Evolutionary conservation across 2,888 invertebrate genomes (phyloP), one percentile per base, ranked within the genome.

Genomic region (Sclerodermus sp.): DNA sequence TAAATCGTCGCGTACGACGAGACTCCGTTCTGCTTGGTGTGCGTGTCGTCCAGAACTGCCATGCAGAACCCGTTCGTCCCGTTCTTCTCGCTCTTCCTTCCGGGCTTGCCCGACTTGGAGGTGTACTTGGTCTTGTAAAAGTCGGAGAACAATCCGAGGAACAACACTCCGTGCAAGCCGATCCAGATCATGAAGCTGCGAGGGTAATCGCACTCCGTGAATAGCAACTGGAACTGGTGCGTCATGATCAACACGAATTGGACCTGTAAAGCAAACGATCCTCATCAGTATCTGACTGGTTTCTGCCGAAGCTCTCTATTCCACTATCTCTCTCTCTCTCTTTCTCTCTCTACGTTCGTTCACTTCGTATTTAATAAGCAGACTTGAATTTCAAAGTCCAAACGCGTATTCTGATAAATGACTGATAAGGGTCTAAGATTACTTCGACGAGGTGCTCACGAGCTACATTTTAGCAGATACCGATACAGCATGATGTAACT

Each of bases 151-250:
- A 97, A 85, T 80, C 93, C 89, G 60, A 96, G 85, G 85, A 97
- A 97, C 76, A 96, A 84, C 68, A 96, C 84, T 51, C 96, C 96
- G 80, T 96, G 96, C 66, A 93, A 83, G 40, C 93, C 93, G 77
- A 97, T 96, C 94, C 94, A 96, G 73, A 91, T 85, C 84, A 93
- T 92, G 81, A 93, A 93, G 51, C 87, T 86, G 68, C 89, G 87
- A 6, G 96, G 96, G 81, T 96, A 96, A 76, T 92, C 87, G 80
- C 96, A 96, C 55, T 93, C 91, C 60, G 87, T 87, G 84, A 93
- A 91, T 63, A 96, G 79, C 60, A 96, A 84, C 78, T 94, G 93
- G 82, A 93, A 90, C 77, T 94, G 94, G 80, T 96, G 96, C 44
- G 84, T 84, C 81, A 96, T 93, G 74, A 96, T 95, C 73, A 89